Evolutionary conservation across 2,797 vertebrate species (phyloP).

Genomic region (Leucoraja ocellata): DNA sequence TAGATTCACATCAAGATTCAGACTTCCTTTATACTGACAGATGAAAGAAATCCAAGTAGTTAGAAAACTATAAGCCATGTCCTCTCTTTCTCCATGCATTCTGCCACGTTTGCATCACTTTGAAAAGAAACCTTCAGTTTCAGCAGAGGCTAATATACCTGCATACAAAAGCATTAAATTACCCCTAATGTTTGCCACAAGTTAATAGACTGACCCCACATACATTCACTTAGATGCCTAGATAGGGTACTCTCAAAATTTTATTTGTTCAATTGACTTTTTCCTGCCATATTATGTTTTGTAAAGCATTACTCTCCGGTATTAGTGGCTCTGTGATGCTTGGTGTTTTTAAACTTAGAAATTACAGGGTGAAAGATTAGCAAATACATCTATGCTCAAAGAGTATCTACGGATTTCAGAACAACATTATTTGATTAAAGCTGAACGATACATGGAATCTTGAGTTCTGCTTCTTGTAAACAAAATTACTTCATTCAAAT

Average conservation of each 20-base stretch:
- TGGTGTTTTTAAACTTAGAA: slow-evolving; percentile 3
- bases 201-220: slow-evolving; percentile 27
- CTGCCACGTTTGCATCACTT: neutral
- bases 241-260: neutral
- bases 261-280: slow-evolving; percentile 11
- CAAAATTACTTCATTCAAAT: slow-evolving; percentile 14
- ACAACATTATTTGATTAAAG: slow-evolving; percentile 17
- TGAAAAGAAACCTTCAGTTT: slow-evolving; percentile 4
- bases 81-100: slow-evolving; percentile 20
- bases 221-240: neutral
- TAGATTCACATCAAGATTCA: slow-evolving; percentile 20
- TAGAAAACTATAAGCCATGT: slow-evolving; percentile 22
- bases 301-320: neutral
- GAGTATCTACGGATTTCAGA: neutral
- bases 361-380: neutral
- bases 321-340: neutral
- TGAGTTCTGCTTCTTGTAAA: neutral
- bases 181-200: neutral
- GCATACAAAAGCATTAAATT: neutral
- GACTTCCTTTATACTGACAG: slow-evolving; percentile 10
- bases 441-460: slow-evolving; percentile 26
- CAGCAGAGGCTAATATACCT: neutral
- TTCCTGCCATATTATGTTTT: neutral
- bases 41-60: slow-evolving; percentile 34
- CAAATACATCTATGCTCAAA: neutral